Percentiles rank a stretch among this genome's conserved stretches.
These are phyloP conservation scores for Pachydiplax longipennis DNA, from an alignment of 2,888 invertebrate genomes.

Conservation along the genomic window DNA sequence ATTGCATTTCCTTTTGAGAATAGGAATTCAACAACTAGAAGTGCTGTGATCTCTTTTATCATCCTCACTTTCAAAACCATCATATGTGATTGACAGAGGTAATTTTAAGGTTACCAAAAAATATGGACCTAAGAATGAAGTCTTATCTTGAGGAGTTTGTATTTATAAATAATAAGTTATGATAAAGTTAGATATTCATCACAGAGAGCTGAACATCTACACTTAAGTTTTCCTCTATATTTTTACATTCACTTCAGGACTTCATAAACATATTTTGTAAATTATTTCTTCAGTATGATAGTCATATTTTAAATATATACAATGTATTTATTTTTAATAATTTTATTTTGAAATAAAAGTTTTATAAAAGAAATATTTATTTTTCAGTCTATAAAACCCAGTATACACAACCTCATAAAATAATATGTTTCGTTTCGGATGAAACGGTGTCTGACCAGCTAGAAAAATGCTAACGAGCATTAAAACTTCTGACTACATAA, in stretches of 20 bases:
- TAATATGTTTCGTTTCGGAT: not conserved
- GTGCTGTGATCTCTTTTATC: not conserved
- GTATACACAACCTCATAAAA: not conserved
- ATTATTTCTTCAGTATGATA: not conserved
- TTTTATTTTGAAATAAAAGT: slow-evolving; percentile 28
- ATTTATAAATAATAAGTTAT: not conserved
- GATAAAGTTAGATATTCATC: not conserved
- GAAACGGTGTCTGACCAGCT: not conserved
- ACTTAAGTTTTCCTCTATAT: not conserved
- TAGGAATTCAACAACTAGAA: not conserved
- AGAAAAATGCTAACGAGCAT: not conserved
- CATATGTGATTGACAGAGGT: not conserved
- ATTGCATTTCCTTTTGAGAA: not conserved
- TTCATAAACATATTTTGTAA: not conserved
- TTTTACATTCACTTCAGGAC: not conserved
- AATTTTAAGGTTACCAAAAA: not conserved
- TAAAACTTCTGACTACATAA: not conserved
- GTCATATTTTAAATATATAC: not conserved
- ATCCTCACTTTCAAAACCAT: not conserved
- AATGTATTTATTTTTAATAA: slow-evolving; percentile 24
- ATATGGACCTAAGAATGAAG: not conserved
- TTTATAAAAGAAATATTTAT: slow-evolving; percentile 15
- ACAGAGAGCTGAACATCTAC: not conserved
- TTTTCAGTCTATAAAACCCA: not conserved
- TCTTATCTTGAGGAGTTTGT: not conserved